phyloP scores from a whole-genome alignment of 2,113 vertebrate genomes.

The Odocoileus virginianus region DNA sequence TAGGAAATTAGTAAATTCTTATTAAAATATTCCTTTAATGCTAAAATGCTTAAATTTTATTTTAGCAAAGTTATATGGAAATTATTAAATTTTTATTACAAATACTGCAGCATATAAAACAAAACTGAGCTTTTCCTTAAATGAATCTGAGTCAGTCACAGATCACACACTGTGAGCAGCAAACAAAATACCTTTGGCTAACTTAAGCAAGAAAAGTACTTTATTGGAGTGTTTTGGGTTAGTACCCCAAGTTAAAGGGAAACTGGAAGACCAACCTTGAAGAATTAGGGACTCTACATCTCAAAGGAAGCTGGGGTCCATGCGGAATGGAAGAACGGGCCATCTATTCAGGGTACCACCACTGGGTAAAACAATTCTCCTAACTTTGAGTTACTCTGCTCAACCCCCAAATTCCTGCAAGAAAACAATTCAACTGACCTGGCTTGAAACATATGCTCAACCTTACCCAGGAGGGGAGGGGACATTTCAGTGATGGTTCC shows the following conservation, averaged over 20 bases:
- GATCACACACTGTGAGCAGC: neutral
- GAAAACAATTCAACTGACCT: neutral
- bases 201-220: neutral
- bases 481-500: neutral
- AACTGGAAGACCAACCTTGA: neutral
- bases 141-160: neutral
- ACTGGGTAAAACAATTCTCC: neutral
- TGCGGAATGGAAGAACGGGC: neutral
- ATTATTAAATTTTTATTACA: neutral
- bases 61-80: neutral
- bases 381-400: neutral
- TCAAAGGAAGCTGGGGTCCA: neutral
- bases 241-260: neutral
- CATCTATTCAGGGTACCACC: neutral
- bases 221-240: neutral
- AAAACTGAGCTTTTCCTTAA: neutral
- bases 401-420: neutral
- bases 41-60: neutral
- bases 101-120: neutral
- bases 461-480: neutral
- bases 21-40: neutral
- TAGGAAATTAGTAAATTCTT: neutral
- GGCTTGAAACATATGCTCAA: neutral
- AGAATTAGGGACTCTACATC: neutral
- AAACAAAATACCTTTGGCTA: neutral